A percentile compares a stretch with the other conserved stretches of the same genome.
Conservation (phyloP, 2,797 vertebrate genomes). For the Amniataba percoides region DNA sequence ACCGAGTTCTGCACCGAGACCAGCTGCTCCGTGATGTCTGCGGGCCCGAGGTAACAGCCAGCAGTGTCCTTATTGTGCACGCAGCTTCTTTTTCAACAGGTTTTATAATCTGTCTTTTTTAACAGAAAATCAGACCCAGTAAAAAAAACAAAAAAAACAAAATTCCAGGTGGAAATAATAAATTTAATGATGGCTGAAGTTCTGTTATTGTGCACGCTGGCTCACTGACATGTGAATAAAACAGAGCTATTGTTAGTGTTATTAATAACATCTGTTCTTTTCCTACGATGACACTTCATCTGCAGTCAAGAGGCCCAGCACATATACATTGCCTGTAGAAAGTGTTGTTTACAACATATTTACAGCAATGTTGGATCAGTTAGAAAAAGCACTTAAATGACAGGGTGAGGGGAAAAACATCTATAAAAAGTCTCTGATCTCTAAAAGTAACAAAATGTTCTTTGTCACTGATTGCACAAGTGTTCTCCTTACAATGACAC, state of each 20-base stretch:
- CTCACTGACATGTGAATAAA: neutral
- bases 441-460: neutral
- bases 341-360: neutral
- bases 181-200: neutral
- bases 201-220: neutral
- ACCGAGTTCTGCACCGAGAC: conserved; percentile 96
- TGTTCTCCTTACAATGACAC: too few relatives aligned
- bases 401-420: neutral
- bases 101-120: neutral
- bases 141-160: neutral
- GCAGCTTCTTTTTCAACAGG: neutral
- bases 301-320: neutral
- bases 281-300: neutral
- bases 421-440: neutral
- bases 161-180: neutral
- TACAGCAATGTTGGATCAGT: neutral
- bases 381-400: neutral
- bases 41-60: conserved; percentile 90
- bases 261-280: neutral
- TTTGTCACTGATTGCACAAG: neutral
- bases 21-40: conserved; percentile 96
- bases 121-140: neutral
- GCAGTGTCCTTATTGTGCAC: neutral
- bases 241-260: neutral
- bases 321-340: neutral